Conservation (phyloP, 2,888 invertebrate genomes). For the Branchellion lobata region DNA sequence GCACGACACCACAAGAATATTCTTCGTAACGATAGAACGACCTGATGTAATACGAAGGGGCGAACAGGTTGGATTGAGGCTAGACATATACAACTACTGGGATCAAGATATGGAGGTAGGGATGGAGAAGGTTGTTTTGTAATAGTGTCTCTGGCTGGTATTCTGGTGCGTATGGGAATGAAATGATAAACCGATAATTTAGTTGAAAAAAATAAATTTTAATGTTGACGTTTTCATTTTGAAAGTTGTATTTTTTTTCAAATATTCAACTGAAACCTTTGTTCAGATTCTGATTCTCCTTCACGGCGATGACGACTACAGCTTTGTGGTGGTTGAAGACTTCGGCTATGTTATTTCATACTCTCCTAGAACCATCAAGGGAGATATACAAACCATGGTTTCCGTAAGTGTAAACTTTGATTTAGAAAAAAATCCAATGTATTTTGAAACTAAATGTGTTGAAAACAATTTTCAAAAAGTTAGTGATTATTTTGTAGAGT, state of each 20-base stretch:
- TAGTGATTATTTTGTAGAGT: no score
- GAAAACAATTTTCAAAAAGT: no score
- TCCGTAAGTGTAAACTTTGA: constrained; percentile 71
- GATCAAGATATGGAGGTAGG: constrained; percentile 58
- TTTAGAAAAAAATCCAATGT: constrained; percentile 65
- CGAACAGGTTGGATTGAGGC: constrained; percentile 88
- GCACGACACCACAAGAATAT: constrained; percentile 87
- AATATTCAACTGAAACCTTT: background rate
- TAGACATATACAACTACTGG: constrained; percentile 92
- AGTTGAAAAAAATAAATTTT: no score
- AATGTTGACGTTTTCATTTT: background rate
- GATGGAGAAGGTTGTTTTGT: no score
- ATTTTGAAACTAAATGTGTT: no score
- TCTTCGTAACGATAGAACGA: constrained; percentile 92
- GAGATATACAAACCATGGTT: constrained; percentile 92
- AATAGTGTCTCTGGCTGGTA: background rate
- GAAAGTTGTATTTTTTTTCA: background rate
- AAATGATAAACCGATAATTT: background rate
- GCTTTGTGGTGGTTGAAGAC: constrained; percentile 65
- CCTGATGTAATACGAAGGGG: constrained; percentile 80
- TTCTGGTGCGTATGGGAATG: no score
- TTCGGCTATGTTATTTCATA: constrained; percentile 73
- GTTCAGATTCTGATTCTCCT: constrained; percentile 72
- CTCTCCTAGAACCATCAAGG: constrained; percentile 83
- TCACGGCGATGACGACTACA: constrained; percentile 77